Evolutionary conservation across 2,888 invertebrate genomes (phyloP), one percentile per base, ranked within the genome.

Genomic region (Pantelozetes paolii): DNA sequence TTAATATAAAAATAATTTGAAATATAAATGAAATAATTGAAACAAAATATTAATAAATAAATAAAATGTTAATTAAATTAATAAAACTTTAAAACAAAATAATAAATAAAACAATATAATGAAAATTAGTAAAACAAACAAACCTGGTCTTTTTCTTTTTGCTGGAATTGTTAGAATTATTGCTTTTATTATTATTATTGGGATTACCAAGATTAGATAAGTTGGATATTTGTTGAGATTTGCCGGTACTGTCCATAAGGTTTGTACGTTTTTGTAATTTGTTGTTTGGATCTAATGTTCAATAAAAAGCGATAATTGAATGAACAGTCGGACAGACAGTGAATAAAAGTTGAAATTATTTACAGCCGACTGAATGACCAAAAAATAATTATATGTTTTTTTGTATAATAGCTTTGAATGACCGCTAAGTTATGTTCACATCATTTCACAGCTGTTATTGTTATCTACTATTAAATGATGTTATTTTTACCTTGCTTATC

Each of bases 111-210:
- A 20, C 36, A 67, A 67, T 26, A 57, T 23, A 57, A 9, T 3
- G 5, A 59, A 8, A 30, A 59, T 30, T 9, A 59, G 8, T 15
- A 28, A 59, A 13, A 32, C 20, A 32, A 59, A 59, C 59, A 15
- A 59, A 69, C 69, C 69, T 69, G 45, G 69, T 69, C 45, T 69
- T 69, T 13, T 69, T 69, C 69, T 69, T 69, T 42, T 69, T 69
- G 26, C 26, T 69, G 13, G 0, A 15, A 45, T 28, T 69, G 13
- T n/a, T 32, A 36, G 15, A 13, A 36, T 57, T 57, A 57, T 23
- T 64, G 15, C n/a, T 64, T 32, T 30, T 59, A 59, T 64, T 64
- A 20, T 36, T 64, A 36, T 36, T 64, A 36, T 23, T 45, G 45
- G 18, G 5, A 45, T 42, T 69, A 69, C 32, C 45, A 26, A 28